phyloP scores from a whole-genome alignment of 2,113 vertebrate species.

The Chiloscyllium plagiosum region DNA sequence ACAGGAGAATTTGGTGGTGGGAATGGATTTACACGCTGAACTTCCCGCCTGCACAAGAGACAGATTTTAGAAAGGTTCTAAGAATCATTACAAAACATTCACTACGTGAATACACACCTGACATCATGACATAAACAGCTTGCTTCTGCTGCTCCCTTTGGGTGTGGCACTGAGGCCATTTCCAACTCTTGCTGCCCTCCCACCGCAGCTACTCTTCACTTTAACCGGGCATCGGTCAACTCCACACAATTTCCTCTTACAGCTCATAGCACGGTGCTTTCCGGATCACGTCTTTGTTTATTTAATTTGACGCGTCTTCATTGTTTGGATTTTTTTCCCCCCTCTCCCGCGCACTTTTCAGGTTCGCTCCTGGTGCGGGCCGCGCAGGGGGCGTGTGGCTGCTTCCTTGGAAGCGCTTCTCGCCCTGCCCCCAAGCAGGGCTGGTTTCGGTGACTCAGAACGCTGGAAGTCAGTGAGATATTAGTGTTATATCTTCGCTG shows the following conservation, averaged over 20 bases:
- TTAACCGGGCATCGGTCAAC: no score
- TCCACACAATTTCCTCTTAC: no score
- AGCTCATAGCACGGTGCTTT: not conserved
- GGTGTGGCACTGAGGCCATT: slow-evolving; percentile 23
- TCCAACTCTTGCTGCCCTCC: not conserved
- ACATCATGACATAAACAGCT: slow-evolving; percentile 1
- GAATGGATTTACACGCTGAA: not conserved
- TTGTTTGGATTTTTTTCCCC: not conserved
- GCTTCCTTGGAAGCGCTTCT: slow-evolving; percentile 10
- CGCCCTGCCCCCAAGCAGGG: not conserved
- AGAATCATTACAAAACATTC: not conserved
- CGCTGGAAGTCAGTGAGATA: no score
- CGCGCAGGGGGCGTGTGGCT: not conserved
- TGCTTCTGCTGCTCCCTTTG: not conserved
- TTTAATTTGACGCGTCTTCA: not conserved
- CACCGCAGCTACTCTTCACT: not conserved
- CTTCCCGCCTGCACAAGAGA: not conserved
- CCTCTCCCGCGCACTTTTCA: not conserved
- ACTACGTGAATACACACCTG: not conserved
- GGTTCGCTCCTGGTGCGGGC: not conserved
- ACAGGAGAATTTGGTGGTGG: not conserved
- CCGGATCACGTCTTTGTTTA: not conserved
- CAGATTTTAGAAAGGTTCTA: not conserved
- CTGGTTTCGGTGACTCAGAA: not conserved
- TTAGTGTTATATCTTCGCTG: no score